Percentiles rank a stretch among this genome's conserved stretches.
Evolutionary conservation across 2,888 invertebrate species (phyloP).

Genomic region (Drosophila flavopinicola): DNA sequence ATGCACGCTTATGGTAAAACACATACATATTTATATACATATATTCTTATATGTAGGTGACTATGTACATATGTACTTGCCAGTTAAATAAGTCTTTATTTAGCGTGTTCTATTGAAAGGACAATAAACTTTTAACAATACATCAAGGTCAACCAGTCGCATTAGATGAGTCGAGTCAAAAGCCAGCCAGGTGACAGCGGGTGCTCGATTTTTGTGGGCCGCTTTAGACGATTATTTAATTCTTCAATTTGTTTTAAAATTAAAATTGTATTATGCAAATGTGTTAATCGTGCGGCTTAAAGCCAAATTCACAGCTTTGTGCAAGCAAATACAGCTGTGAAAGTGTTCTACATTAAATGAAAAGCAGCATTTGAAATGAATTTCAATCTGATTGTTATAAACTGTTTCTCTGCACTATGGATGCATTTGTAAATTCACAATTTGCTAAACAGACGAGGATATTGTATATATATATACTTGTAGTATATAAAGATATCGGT

Average conservation of each 20-base stretch:
- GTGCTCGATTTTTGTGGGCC: slow-evolving; percentile 36
- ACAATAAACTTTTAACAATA: slow-evolving; percentile 77
- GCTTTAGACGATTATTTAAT: slow-evolving; percentile 44
- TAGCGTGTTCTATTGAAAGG: slow-evolving; percentile 80
- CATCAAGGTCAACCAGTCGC: slow-evolving; percentile 77
- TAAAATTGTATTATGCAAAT: slow-evolving; percentile 44
- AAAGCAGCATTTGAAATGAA: neutral
- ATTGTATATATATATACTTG: too few species aligned
- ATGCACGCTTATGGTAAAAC: slow-evolving; percentile 53
- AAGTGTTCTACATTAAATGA: slow-evolving; percentile 9
- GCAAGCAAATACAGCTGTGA: slow-evolving; percentile 1
- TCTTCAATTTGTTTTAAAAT: slow-evolving; percentile 35
- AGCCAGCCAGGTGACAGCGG: slow-evolving; percentile 23
- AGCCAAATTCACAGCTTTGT: neutral
- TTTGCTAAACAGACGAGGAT: too few species aligned
- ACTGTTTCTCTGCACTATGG: too few species aligned
- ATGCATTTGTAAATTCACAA: too few species aligned
- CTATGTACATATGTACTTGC: slow-evolving; percentile 49
- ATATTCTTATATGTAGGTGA: neutral
- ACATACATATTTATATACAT: neutral
- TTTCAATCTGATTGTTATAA: too few species aligned
- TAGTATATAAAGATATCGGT: too few species aligned
- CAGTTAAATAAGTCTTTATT: slow-evolving; percentile 59
- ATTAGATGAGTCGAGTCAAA: slow-evolving; percentile 58
- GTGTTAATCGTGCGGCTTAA: slow-evolving; percentile 8